These are phyloP conservation scores for Gobio gobio DNA, from an alignment of 2,113 vertebrate genomes.

Conservation along the genomic window DNA sequence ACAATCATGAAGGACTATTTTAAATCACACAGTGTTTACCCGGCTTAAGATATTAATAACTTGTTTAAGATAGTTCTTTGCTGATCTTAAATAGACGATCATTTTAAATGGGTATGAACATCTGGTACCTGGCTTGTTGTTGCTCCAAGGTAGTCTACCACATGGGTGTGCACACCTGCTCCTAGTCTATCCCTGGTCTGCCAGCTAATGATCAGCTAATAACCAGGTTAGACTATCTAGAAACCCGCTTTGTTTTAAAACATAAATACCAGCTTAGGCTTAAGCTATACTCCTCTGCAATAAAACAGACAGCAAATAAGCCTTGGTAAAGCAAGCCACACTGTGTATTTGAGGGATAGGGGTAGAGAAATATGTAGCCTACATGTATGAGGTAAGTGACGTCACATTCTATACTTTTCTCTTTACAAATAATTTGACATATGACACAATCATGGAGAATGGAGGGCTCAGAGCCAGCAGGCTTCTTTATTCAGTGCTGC, in stretches of 20 bases:
- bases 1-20: too few relatives aligned
- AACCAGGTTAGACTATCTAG: neutral
- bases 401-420: slow-evolving; percentile 19
- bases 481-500: slow-evolving; percentile 34
- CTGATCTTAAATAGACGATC: neutral
- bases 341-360: neutral
- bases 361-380: neutral
- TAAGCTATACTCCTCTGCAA: neutral
- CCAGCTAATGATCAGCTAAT: neutral
- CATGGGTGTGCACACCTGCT: neutral
- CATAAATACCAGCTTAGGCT: neutral
- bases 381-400: neutral
- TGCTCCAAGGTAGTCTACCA: neutral
- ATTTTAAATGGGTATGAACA: neutral
- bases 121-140: too few relatives aligned
- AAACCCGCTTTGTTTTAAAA: neutral
- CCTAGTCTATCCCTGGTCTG: neutral
- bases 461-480: neutral
- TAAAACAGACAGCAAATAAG: slow-evolving; percentile 14
- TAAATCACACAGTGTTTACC: too few relatives aligned
- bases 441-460: slow-evolving; percentile 26
- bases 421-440: slow-evolving; percentile 23
- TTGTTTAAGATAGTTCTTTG: neutral
- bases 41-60: neutral
- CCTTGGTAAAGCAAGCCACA: neutral